Evolutionary conservation across 2,113 vertebrate species (phyloP).

Genomic region (Xiphophorus hellerii): DNA sequence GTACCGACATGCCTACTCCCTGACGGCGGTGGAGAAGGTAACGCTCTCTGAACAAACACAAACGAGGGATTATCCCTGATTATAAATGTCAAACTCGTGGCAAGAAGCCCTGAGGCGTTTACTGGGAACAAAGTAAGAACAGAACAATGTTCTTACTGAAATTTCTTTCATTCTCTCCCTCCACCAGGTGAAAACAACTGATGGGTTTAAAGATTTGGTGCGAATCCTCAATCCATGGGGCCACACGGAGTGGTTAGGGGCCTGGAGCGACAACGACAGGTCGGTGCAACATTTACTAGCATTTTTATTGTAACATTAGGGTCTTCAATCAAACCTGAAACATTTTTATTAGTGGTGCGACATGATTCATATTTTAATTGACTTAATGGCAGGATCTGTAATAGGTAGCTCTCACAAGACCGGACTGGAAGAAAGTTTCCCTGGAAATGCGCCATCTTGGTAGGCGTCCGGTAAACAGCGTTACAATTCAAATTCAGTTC

Average conservation of each 20-base stretch:
- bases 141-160: background rate
- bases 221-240: constrained; percentile 84
- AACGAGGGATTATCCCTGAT: background rate
- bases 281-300: constrained; percentile 12
- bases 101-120: background rate
- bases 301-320: background rate
- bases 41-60: background rate
- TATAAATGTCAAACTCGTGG: background rate
- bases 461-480: no score
- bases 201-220: constrained; percentile 61
- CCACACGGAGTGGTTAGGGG: constrained; percentile 78
- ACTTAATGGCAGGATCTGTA: no score
- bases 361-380: no score
- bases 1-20: constrained; percentile 79
- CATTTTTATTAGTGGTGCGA: no score
- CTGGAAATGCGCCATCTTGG: no score
- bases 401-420: no score
- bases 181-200: constrained; percentile 63
- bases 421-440: no score
- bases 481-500: no score
- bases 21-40: constrained; percentile 78
- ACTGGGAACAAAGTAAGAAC: no score
- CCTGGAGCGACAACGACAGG: constrained; percentile 77
- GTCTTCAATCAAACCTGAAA: no score
- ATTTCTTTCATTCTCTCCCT: background rate